A percentile compares a stretch with the other conserved stretches of the same genome.
phyloP scores from a whole-genome alignment of 2,888 invertebrate species.

The Oxytorus armatus region DNA sequence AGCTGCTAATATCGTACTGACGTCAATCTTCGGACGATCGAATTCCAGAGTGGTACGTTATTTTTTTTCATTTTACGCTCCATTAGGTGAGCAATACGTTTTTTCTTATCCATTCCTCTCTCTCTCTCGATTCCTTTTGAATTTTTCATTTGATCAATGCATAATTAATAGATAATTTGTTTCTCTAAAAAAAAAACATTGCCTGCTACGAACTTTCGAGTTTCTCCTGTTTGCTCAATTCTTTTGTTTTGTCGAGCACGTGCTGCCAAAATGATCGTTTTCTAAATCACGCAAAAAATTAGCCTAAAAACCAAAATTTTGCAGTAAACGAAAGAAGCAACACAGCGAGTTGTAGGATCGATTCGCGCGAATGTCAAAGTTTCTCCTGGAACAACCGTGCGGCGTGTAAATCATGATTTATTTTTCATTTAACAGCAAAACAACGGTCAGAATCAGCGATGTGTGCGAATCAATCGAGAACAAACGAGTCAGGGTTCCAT shows the following conservation, averaged over 20 bases:
- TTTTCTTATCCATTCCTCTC: background rate
- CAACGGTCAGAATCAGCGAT: slow-evolving; percentile 27
- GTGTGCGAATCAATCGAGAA: slow-evolving; percentile 30
- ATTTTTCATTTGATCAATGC: too few relatives aligned
- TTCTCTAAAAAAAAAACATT: background rate
- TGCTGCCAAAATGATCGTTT: slow-evolving; percentile 29
- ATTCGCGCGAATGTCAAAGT: background rate
- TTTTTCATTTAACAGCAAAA: slow-evolving; percentile 11
- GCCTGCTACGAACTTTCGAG: slow-evolving; percentile 1
- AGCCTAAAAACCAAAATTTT: slow-evolving; percentile 53
- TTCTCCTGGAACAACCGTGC: background rate
- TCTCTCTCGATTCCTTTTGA: background rate
- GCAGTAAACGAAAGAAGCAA: background rate
- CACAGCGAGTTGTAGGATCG: background rate
- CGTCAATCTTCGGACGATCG: slow-evolving; percentile 65
- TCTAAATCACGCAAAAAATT: slow-evolving; percentile 24
- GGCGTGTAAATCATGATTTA: background rate
- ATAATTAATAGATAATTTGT: background rate
- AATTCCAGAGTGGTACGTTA: slow-evolving; percentile 15
- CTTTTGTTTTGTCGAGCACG: slow-evolving; percentile 26
- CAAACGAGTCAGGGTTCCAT: slow-evolving; percentile 30
- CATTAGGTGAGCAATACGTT: background rate
- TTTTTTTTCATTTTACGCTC: background rate
- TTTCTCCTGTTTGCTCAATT: slow-evolving; percentile 26
- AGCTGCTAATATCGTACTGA: slow-evolving; percentile 63